Evolutionary conservation across 2,888 invertebrate species (phyloP).

Genomic region (Linhomoeus sp.): DNA sequence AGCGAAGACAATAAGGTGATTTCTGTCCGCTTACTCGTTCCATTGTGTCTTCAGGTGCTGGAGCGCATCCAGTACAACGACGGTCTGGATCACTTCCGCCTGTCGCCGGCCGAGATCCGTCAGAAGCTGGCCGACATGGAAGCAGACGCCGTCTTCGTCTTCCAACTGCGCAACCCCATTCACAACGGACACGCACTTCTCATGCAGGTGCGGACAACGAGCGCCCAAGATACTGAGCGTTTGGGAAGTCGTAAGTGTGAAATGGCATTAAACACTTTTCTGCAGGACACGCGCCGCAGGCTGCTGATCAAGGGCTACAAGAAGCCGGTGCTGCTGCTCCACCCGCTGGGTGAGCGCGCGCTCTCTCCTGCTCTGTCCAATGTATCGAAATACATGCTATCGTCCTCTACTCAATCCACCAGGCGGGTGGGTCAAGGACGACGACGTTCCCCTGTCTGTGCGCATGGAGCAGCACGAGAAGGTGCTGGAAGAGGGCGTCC

Average conservation of each 20-base stretch:
- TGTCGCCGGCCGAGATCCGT: slow-evolving; percentile 78
- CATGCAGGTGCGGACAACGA: too few species aligned
- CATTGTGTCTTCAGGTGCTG: slow-evolving; percentile 39
- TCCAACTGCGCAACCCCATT: slow-evolving; percentile 79
- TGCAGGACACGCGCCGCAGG: slow-evolving; percentile 65
- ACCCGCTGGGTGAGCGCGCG: slow-evolving; percentile 48
- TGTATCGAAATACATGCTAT: too few species aligned
- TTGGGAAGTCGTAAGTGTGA: too few species aligned
- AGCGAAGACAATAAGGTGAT: too few species aligned
- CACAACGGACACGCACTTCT: slow-evolving; percentile 95
- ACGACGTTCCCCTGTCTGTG: slow-evolving; percentile 69
- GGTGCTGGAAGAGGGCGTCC: slow-evolving; percentile 50
- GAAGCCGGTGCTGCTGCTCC: slow-evolving; percentile 76
- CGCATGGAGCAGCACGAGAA: slow-evolving; percentile 70
- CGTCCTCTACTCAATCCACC: background rate
- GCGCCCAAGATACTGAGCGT: too few species aligned
- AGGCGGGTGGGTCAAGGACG: slow-evolving; percentile 94
- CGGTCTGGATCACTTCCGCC: slow-evolving; percentile 73
- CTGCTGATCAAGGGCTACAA: slow-evolving; percentile 62
- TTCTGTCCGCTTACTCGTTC: too few species aligned
- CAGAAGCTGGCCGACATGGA: slow-evolving; percentile 53
- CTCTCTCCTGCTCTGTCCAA: too few species aligned
- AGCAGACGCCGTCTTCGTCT: slow-evolving; percentile 93
- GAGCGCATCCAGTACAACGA: slow-evolving; percentile 76
- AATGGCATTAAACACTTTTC: too few species aligned